Evolutionary conservation across 2,797 vertebrate genomes (phyloP), one percentile per base, ranked within the genome.

Genomic region (Podargus strigoides): DNA sequence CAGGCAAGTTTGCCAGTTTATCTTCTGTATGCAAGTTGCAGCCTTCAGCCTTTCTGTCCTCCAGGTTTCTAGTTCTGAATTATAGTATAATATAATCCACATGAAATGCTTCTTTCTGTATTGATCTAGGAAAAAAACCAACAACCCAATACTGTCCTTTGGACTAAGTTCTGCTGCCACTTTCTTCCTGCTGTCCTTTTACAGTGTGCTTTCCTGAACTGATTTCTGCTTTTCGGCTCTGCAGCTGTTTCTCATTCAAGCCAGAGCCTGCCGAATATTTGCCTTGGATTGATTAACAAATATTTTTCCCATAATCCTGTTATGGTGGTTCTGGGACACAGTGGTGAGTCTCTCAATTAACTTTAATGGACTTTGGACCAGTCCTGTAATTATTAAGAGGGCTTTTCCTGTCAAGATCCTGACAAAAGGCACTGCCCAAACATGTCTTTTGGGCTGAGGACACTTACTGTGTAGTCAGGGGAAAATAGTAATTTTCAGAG

Each of bases 1-100:
- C 46, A 72, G 76, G 58, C 30, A 84, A n/a, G 78, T 92, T 94
- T 93, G 32, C 10, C 39, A 22, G 14, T 91, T 96, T 95, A 92
- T 96, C 90, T 92, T 64, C 39, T 7, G 8, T 14, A 24, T 56
- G 53, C 82, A 87, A 93, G 73, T 37, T 95, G 50, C 58, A 94
- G 92, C 87, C 87, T 92, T 89, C 87, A 92, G 93, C 87, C 53
- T 90, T 92, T 77, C 49, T 87, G 52, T 53, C 60, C 42, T 83
- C 53, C 34, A 49, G 19, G 3, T 49, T 83, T 70, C 64, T 52
- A 15, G 8, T 53, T 85, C 42, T 55, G 55, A 72, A 68, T 46
- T 53, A 34, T 1, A 49, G 10, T 22, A 9, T 32, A 7, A 41
- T 19, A 49, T 14, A 70, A 70, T 23, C 34, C 5, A 41, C 8